A percentile compares a stretch with the other conserved stretches of the same genome.
Evolutionary conservation across 2,888 invertebrate species (phyloP).

Genomic region (Calameuta idolon): DNA sequence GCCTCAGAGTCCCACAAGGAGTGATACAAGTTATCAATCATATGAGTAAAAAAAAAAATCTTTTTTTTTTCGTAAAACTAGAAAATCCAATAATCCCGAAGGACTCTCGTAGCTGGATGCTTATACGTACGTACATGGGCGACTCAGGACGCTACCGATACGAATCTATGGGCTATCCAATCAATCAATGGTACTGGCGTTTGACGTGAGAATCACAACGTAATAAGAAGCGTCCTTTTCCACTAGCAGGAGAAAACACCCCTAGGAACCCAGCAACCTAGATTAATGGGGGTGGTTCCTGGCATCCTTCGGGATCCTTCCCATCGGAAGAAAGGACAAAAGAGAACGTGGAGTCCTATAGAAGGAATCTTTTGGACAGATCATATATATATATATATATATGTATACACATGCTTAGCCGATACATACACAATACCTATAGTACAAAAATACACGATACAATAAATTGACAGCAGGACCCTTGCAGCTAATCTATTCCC

Average conservation of each 20-base stretch:
- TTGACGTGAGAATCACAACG: slow-evolving; percentile 31
- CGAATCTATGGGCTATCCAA: slow-evolving; percentile 21
- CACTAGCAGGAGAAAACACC: not conserved
- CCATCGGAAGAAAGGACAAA: not conserved
- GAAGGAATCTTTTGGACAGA: not conserved
- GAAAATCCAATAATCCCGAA: slow-evolving; percentile 34
- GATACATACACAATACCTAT: not conserved
- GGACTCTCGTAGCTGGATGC: slow-evolving; percentile 24
- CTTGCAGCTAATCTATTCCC: not conserved
- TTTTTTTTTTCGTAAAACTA: slow-evolving; percentile 22
- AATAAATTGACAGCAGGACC: not conserved
- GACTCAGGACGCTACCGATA: not conserved
- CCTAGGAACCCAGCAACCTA: not conserved
- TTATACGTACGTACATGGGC: slow-evolving; percentile 24
- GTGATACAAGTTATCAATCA: not conserved
- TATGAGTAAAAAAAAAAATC: not conserved
- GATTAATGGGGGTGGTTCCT: slow-evolving; percentile 3
- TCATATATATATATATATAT: not conserved
- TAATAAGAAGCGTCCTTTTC: slow-evolving; percentile 7
- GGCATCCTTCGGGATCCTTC: not conserved
- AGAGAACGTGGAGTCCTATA: not conserved
- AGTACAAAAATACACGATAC: not conserved
- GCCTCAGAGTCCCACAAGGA: too few species aligned
- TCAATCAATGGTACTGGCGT: slow-evolving; percentile 30
- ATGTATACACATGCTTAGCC: not conserved